Evolutionary conservation across 1,140 invertebrate species (phyloP), one percentile per base, ranked within the genome.

Genomic region (Ladona fulva): DNA sequence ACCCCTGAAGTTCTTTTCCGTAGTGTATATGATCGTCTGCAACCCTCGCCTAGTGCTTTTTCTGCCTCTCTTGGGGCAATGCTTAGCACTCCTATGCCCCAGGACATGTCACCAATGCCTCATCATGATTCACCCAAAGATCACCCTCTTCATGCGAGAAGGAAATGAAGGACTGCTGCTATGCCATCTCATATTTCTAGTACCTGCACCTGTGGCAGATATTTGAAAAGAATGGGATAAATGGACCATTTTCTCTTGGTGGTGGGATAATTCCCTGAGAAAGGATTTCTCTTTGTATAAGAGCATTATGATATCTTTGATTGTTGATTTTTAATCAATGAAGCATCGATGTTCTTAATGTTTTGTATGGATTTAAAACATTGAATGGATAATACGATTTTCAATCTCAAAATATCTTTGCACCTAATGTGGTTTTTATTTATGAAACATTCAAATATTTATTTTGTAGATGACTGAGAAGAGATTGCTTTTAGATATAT

Each of bases 1-100:
- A 42, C 52, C 19, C 79, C 79, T 8, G 79, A 80, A 77, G 79
- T 80, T 19, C 74, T 80, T 24, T 80, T 80, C 37, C 78, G 78
- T 24, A 80, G 78, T 74, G 78, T 80, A 19, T 80, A 80, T 52
- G 79, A 75, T 42, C 79, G 78, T 16, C 29, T 80, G 16, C 76
- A 76, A n/a, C 25, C 74, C 16, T 19, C 16, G 16, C 74, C 74
- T 12, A 66, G 52, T 22, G n/a, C 52, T 19, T 66, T 66, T 22
- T 66, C 52, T 22, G n/a, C 52, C 14, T 19, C 14, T 66, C 16
- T 66, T 66, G 52, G 52, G n/a, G 52, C 52, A 16, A 19, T 22
- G n/a, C 14, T 66, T 16, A 66, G 52, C 52, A 66, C 52, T 5
- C 29, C 29, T 37, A 5, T 66, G n/a, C 16, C 52, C 12, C 52